Evolutionary conservation across 2,888 invertebrate genomes (phyloP).

Genomic region (Nomada flava): DNA sequence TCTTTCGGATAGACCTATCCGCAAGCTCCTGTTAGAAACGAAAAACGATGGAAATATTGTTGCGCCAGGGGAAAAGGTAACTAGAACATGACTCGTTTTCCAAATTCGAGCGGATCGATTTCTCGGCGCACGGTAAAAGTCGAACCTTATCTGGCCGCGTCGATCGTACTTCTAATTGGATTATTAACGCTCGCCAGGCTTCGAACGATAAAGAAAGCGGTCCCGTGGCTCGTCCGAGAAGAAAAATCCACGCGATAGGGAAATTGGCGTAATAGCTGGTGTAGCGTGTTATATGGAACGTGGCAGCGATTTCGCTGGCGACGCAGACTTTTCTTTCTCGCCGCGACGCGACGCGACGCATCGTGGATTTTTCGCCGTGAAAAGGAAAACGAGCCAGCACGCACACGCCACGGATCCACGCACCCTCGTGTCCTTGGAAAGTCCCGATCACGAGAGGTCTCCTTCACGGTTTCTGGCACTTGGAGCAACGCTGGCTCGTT

Average conservation of each 20-base stretch:
- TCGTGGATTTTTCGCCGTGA: conserved; percentile 65
- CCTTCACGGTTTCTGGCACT: conserved; percentile 78
- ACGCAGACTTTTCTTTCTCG: conserved; percentile 48
- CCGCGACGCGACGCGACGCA: neutral
- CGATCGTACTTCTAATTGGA: conserved; percentile 30
- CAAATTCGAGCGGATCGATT: conserved; percentile 1
- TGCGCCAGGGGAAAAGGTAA: conserved; percentile 1
- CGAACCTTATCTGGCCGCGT: conserved; percentile 4
- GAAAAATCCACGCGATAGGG: conserved; percentile 52
- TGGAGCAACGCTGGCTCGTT: conserved; percentile 34
- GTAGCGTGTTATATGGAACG: conserved; percentile 63
- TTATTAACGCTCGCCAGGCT: conserved; percentile 9
- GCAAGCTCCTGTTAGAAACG: neutral
- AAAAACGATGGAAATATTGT: conserved; percentile 1
- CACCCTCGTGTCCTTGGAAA: conserved; percentile 73
- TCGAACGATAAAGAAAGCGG: conserved; percentile 26
- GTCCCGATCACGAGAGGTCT: conserved; percentile 67
- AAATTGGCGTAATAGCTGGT: conserved; percentile 54
- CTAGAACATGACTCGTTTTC: conserved; percentile 2
- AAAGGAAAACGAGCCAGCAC: conserved; percentile 65
- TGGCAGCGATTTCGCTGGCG: conserved; percentile 61
- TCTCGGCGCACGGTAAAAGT: neutral
- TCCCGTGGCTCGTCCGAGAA: neutral
- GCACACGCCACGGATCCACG: conserved; percentile 57
- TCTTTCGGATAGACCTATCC: neutral